A percentile compares a stretch with the other conserved stretches of the same genome.
phyloP scores from a whole-genome alignment of 2,797 vertebrate species.

The Muraenolepis orangiensis region DNA sequence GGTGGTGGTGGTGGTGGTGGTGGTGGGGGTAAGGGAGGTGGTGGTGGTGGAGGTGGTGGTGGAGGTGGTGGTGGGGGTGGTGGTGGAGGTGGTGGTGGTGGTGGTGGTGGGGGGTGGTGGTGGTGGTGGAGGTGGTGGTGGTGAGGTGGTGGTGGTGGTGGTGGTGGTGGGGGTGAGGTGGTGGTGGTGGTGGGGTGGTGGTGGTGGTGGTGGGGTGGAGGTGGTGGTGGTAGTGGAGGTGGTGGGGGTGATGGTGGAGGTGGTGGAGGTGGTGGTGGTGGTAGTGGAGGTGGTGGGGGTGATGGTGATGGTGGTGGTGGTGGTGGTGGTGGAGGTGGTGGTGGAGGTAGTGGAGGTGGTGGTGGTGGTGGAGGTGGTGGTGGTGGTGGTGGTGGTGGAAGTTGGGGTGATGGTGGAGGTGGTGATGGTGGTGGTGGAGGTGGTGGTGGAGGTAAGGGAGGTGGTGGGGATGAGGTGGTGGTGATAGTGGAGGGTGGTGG shows the following conservation, averaged over 20 bases:
- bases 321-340: slow-evolving; percentile 27
- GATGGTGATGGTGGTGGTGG: no score
- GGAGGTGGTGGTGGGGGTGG: slow-evolving; percentile 14
- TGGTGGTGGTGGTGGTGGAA: slow-evolving; percentile 20
- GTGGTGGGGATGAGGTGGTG: slow-evolving; percentile 19
- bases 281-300: slow-evolving; percentile 16
- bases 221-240: slow-evolving; percentile 34
- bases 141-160: slow-evolving; percentile 19
- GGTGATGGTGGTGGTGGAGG: slow-evolving; percentile 11
- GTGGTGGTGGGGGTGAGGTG: neutral
- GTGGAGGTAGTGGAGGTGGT: slow-evolving; percentile 8
- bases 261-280: slow-evolving; percentile 19
- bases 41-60: slow-evolving; percentile 17
- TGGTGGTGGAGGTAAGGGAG: slow-evolving; percentile 14
- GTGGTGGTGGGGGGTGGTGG: slow-evolving; percentile 16
- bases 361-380: slow-evolving; percentile 15
- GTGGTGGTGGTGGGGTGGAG: slow-evolving; percentile 20
- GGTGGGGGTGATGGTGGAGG: neutral
- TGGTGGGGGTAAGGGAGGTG: slow-evolving; percentile 19
- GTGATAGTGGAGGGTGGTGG: no score
- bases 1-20: slow-evolving; percentile 16
- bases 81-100: slow-evolving; percentile 16
- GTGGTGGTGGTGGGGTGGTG: slow-evolving; percentile 16
- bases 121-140: slow-evolving; percentile 16
- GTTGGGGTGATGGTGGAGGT: slow-evolving; percentile 25